Evolutionary conservation across 2,797 vertebrate species (phyloP).

Genomic region (Falco rusticolus): DNA sequence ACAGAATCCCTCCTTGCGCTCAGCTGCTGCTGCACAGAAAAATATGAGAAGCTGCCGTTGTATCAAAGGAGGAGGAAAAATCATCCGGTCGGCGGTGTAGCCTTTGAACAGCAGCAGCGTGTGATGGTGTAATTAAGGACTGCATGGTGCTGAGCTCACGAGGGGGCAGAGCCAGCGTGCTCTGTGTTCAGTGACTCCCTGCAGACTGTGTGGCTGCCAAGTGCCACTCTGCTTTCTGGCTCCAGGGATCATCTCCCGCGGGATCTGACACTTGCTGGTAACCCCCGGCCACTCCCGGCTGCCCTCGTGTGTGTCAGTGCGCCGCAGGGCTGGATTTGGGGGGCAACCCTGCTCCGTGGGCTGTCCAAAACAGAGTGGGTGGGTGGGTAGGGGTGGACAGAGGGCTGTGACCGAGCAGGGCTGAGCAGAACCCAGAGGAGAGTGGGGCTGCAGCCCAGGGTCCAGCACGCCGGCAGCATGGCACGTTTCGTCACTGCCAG

Average conservation of each 20-base stretch:
- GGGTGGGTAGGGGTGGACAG: too few relatives aligned
- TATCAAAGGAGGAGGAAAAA: not conserved
- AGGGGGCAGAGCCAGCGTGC: not conserved
- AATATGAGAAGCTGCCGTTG: not conserved
- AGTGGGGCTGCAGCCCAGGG: not conserved
- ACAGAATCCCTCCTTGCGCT: not conserved
- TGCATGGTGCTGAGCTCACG: not conserved
- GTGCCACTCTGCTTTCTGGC: not conserved
- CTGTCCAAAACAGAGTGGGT: not conserved
- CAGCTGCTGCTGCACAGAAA: not conserved
- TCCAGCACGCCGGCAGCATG: fast-evolving
- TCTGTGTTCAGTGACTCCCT: not conserved
- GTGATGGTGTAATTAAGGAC: not conserved
- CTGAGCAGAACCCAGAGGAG: not conserved
- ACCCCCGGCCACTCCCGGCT: fast-evolving
- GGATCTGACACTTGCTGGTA: not conserved
- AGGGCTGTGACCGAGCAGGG: not conserved
- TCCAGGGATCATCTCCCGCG: not conserved
- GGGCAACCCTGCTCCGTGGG: not conserved
- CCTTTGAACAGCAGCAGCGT: fast-evolving
- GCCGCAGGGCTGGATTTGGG: not conserved
- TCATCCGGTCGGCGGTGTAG: fast-evolving
- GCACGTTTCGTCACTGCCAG: fast-evolving
- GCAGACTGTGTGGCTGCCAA: not conserved
- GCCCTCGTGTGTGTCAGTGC: not conserved